Evolutionary conservation across 2,113 vertebrate genomes (phyloP).

Genomic region (Dissostichus mawsoni): DNA sequence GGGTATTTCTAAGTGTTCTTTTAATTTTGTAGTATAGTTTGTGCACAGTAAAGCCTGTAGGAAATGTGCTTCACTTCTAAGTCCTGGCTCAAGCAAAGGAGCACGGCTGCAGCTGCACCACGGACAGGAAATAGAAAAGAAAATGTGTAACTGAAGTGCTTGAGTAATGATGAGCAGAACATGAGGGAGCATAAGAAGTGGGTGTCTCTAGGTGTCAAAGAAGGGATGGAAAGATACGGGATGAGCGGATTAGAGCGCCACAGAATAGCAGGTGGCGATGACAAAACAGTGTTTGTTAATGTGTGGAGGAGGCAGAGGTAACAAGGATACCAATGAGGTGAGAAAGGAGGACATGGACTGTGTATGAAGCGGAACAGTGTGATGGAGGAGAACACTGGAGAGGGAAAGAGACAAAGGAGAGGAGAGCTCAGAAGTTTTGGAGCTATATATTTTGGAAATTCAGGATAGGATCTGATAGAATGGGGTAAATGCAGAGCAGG

Average conservation of each 20-base stretch:
- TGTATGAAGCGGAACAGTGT: conserved; percentile 25
- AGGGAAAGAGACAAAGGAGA: conserved; percentile 30
- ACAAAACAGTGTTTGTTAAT: neutral
- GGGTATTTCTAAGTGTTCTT: neutral
- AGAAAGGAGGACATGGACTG: conserved; percentile 8
- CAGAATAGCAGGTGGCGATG: conserved; percentile 30
- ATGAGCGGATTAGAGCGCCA: conserved; percentile 20
- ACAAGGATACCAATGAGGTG: conserved; percentile 36
- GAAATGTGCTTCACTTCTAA: neutral
- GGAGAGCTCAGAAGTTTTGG: conserved; percentile 45
- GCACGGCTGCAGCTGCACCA: neutral
- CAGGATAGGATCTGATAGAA: conserved; percentile 43
- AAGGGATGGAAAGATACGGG: conserved; percentile 3
- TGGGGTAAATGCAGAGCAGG: conserved; percentile 5
- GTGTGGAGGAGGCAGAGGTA: conserved; percentile 19
- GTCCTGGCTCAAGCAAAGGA: conserved; percentile 1
- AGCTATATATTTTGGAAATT: conserved; percentile 25
- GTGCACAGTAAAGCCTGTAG: neutral
- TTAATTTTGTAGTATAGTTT: neutral
- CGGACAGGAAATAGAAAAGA: conserved; percentile 3
- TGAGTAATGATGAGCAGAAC: conserved; percentile 30
- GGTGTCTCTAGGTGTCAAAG: neutral
- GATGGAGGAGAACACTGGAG: conserved; percentile 28
- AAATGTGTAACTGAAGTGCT: conserved; percentile 11
- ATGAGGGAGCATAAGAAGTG: conserved; percentile 4